A percentile compares a stretch with the other conserved stretches of the same genome.
These are phyloP conservation scores for Cydia splendana DNA, from an alignment of 1,140 invertebrate species.

Conservation along the genomic window DNA sequence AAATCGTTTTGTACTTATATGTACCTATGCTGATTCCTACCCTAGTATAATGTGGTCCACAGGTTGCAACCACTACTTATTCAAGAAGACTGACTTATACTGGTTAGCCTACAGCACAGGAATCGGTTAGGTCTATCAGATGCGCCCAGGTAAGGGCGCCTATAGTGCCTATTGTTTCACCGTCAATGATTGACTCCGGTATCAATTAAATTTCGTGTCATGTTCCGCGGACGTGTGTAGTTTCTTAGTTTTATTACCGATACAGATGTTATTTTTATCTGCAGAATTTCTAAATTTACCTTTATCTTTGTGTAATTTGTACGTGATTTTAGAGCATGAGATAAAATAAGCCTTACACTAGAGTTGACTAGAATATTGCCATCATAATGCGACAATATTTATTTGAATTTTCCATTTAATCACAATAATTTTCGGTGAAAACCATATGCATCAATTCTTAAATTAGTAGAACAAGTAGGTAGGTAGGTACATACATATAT, in stretches of 20 bases:
- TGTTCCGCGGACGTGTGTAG: slow-evolving; percentile 3
- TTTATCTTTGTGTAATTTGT: no score
- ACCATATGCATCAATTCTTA: background rate
- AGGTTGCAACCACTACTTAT: background rate
- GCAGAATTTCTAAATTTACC: background rate
- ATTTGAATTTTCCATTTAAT: background rate
- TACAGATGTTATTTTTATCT: slow-evolving; percentile 7
- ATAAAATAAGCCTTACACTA: background rate
- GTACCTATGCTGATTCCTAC: background rate
- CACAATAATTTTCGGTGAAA: background rate
- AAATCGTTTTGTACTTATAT: background rate
- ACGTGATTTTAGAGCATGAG: no score
- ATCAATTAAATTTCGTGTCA: slow-evolving; percentile 28
- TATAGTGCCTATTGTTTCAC: slow-evolving; percentile 12
- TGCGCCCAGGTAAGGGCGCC: background rate
- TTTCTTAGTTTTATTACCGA: background rate
- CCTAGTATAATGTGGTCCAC: background rate
- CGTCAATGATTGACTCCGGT: background rate
- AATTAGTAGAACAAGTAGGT: no score
- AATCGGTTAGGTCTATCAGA: background rate
- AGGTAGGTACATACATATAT: no score
- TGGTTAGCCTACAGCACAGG: background rate
- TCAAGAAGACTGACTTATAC: background rate
- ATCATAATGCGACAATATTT: background rate
- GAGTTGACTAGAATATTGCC: background rate